Conservation (phyloP, 2,888 invertebrate genomes). For the Congeria kusceri region DNA sequence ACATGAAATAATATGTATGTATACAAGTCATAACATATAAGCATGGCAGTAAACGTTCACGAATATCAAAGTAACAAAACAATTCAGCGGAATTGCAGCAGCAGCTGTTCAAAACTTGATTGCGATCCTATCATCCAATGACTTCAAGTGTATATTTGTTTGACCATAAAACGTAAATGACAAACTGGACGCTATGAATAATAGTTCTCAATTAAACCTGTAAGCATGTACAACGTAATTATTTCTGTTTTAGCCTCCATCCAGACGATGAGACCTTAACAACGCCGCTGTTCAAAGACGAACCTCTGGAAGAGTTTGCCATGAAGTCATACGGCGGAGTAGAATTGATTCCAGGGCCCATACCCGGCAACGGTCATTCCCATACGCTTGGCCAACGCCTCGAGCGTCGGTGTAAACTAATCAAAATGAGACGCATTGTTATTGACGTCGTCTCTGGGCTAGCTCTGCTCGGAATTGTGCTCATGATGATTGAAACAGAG, state of each 20-base stretch:
- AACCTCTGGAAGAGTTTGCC: not conserved
- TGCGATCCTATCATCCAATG: too few relatives aligned
- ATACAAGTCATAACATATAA: too few relatives aligned
- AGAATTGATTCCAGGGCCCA: not conserved
- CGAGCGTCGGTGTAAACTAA: constrained; percentile 54
- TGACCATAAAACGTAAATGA: too few relatives aligned
- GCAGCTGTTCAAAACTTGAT: too few relatives aligned
- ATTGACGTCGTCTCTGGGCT: constrained; percentile 72
- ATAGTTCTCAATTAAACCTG: too few relatives aligned
- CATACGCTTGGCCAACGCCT: constrained; percentile 67
- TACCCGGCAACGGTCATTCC: constrained; percentile 11
- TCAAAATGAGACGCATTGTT: constrained; percentile 67
- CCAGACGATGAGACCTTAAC: constrained; percentile 39
- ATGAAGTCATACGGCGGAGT: constrained; percentile 57
- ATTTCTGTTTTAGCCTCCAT: constrained; percentile 28
- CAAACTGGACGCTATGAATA: too few relatives aligned
- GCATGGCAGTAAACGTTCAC: too few relatives aligned
- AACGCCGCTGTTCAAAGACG: constrained; percentile 54
- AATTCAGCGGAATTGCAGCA: too few relatives aligned
- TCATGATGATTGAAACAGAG: constrained; percentile 80
- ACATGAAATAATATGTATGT: too few relatives aligned
- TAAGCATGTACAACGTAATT: too few relatives aligned
- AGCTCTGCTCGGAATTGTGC: constrained; percentile 71
- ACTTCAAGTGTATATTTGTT: too few relatives aligned
- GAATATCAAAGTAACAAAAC: too few relatives aligned